A percentile compares a stretch with the other conserved stretches of the same genome.
Conservation (phyloP, 2,797 vertebrate genomes). For the Oreonectes daqikongensis region DNA sequence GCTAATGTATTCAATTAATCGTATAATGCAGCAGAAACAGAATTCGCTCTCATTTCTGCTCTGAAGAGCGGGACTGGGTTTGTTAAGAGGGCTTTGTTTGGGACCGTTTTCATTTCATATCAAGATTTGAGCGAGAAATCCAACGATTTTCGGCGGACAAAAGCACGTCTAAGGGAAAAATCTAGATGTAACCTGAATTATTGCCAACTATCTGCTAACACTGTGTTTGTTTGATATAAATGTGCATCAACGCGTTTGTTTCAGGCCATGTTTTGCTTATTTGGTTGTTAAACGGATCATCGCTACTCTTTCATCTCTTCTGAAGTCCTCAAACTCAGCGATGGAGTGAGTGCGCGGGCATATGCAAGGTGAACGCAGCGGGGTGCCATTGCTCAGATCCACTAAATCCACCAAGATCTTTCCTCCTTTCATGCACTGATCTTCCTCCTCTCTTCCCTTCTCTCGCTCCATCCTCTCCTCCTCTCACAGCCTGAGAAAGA, state of each 20-base stretch:
- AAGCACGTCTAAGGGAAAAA: too few species aligned
- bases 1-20: constrained; percentile 53
- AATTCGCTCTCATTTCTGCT: constrained; percentile 13
- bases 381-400: constrained; percentile 50
- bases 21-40: constrained; percentile 25
- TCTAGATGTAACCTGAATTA: neutral
- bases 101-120: neutral
- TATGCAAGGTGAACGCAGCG: constrained; percentile 45
- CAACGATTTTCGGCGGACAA: too few species aligned
- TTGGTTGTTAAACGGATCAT: neutral
- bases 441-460: constrained; percentile 38
- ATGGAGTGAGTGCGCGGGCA: neutral
- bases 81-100: neutral
- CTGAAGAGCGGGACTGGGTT: neutral
- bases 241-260: too few species aligned
- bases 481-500: constrained; percentile 37
- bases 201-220: neutral
- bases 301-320: neutral
- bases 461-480: constrained; percentile 35
- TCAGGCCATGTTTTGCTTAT: too few species aligned
- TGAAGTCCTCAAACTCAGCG: neutral
- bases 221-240: neutral
- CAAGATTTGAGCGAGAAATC: neutral
- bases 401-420: constrained; percentile 54
- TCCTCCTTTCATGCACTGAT: constrained; percentile 50